Evolutionary conservation across 2,113 vertebrate species (phyloP), one percentile per base, ranked within the genome.

Genomic region (Baryphthengus martii): DNA sequence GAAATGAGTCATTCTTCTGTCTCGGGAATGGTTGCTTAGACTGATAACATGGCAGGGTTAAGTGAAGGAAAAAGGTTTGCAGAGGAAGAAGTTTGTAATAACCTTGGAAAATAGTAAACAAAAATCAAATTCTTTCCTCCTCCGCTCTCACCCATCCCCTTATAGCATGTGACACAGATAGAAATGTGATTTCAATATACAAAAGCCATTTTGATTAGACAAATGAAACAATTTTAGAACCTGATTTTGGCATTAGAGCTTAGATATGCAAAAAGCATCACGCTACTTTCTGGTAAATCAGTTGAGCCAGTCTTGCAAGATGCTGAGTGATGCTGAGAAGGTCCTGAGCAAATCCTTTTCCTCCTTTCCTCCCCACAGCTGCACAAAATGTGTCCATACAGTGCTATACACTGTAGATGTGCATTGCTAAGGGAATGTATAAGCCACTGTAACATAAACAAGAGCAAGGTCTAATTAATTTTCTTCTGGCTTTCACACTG

Each of bases 391-490:
- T 37, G 44, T 21, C 55, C 39, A 9, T 62, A 25, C 42, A 71
- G 33, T 4, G 24, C 61, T 28, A 2, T 4, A 2, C 39, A 0
- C 10, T 12, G 37, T 17, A 47, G 10, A 7, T 31, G 15, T 24
- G 35, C 25, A 7, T 17, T n/a, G 39, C 12, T 25, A 44, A 42
- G 39, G 35, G 10, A 53, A 11, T 6, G 44, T 29, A 1, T 31
- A 49, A 81, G 42, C 59, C 13, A 9, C 40, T 65, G 73, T 68
- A 87, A 31, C 58, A 52, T 12, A 72, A 82, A 42, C 12, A 28
- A 68, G 25, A 90, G 58, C 40, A 58, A 45, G 9, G 20, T 63
- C 49, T 73, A 82, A 89, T 91, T 93, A 81, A 82, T 93, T 63
- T 8, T 92, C 28, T 86, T 53, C n/a, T 59, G 47, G 29, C n/a